Evolutionary conservation across 2,113 vertebrate species (phyloP).

Genomic region (Chiloscyllium plagiosum): DNA sequence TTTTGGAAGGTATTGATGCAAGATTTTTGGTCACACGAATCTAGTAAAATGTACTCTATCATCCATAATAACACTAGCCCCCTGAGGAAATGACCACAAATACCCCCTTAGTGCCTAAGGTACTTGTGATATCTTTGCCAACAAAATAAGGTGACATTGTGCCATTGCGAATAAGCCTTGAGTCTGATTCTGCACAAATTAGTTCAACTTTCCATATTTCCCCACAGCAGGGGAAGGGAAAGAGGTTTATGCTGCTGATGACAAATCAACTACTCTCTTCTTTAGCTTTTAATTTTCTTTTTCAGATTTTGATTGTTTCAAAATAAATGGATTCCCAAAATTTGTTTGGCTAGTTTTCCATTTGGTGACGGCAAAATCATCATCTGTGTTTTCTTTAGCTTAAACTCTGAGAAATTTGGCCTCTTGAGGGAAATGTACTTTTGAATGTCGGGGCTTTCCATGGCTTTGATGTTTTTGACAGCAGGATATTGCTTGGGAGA

Average conservation of each 20-base stretch:
- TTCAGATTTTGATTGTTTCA: not conserved
- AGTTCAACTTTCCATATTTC: not conserved
- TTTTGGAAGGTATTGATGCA: not conserved
- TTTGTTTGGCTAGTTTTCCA: not conserved
- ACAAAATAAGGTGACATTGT: not conserved
- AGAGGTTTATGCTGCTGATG: not conserved
- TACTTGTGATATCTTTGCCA: not conserved
- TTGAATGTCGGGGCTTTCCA: not conserved
- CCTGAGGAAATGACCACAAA: not conserved
- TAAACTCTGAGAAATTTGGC: not conserved
- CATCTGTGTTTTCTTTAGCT: not conserved
- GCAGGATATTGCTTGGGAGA: not conserved
- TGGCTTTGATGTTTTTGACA: not conserved
- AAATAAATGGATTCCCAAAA: not conserved
- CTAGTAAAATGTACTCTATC: not conserved
- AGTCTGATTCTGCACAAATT: not conserved
- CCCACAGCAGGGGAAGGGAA: not conserved
- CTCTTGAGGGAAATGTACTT: not conserved
- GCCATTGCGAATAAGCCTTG: not conserved
- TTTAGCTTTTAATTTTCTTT: too few species aligned
- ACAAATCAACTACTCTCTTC: not conserved
- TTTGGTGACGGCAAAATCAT: not conserved
- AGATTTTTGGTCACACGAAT: not conserved
- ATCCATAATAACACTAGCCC: not conserved
- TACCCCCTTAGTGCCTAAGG: not conserved